Evolutionary conservation across 1,140 invertebrate species (phyloP).

Genomic region (Drosophila sulfurigaster): DNA sequence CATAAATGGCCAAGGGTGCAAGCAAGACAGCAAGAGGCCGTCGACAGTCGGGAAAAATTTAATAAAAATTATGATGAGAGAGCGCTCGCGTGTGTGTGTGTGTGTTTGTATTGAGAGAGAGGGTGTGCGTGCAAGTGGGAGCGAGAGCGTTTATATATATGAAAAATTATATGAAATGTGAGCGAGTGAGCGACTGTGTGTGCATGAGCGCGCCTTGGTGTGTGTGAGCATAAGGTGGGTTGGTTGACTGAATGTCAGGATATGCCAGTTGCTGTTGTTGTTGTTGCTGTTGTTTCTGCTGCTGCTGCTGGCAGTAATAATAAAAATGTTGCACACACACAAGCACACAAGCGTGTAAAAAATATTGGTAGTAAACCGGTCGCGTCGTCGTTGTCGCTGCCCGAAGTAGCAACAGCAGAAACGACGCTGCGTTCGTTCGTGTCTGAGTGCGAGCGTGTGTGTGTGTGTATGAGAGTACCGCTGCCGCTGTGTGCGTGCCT

Average conservation of each 20-base stretch:
- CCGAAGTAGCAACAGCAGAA: constrained; percentile 42
- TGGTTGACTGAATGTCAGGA: constrained; percentile 77
- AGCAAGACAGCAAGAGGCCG: constrained; percentile 43
- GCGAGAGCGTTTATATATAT: constrained; percentile 63
- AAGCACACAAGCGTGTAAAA: constrained; percentile 42
- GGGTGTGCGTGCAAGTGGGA: constrained; percentile 52
- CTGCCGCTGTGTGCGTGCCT: constrained; percentile 17
- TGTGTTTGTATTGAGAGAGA: constrained; percentile 18
- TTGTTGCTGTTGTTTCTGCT: constrained; percentile 32
- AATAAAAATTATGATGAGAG: constrained; percentile 84
- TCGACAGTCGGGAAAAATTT: constrained; percentile 58
- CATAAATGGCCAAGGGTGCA: constrained; percentile 27
- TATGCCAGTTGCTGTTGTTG: constrained; percentile 44
- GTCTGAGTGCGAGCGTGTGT: not conserved
- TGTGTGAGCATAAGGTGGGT: constrained; percentile 71
- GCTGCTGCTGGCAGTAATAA: constrained; percentile 67
- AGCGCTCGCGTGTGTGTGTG: constrained; percentile 23
- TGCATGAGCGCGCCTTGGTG: constrained; percentile 41
- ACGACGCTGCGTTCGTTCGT: constrained; percentile 44
- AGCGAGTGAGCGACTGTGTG: constrained; percentile 55
- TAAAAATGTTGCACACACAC: constrained; percentile 59
- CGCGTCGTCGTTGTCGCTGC: constrained; percentile 42
- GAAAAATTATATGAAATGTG: constrained; percentile 82
- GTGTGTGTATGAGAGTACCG: not conserved
- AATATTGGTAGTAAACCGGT: constrained; percentile 68